Conservation (phyloP, 2,113 vertebrate species). For the Lanius ludovicianus region DNA sequence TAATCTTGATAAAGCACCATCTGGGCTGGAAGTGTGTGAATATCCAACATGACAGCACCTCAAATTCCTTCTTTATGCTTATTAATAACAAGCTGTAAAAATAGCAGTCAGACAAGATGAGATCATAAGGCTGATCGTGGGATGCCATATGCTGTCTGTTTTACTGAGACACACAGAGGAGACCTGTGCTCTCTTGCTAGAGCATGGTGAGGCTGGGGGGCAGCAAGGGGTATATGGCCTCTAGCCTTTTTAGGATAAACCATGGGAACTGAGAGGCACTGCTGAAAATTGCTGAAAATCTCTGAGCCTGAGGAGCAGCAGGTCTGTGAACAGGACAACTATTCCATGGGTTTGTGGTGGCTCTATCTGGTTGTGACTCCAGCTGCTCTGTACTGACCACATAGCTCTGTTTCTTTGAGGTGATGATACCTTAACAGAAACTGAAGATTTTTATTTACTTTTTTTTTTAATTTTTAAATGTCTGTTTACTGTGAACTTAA, state of each 20-base stretch:
- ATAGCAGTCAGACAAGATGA: conserved; percentile 69
- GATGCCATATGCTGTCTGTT: conserved; percentile 47
- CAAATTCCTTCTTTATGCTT: conserved; percentile 59
- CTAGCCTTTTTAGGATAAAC: background rate
- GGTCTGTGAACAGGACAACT: background rate
- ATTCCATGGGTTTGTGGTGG: background rate
- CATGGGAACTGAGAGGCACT: background rate
- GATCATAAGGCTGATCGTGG: conserved; percentile 51
- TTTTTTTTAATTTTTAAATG: fast-evolving
- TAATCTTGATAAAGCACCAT: conserved; percentile 41
- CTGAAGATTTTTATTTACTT: background rate
- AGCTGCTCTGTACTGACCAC: background rate
- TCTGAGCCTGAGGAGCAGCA: background rate
- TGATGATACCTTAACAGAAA: background rate
- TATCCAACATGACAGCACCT: conserved; percentile 33
- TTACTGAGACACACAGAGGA: background rate
- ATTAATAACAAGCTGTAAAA: conserved; percentile 75
- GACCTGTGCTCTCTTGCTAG: background rate
- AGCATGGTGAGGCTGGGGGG: background rate
- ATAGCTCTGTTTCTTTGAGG: background rate
- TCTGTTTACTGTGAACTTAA: background rate
- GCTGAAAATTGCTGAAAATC: background rate
- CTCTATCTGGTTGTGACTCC: background rate
- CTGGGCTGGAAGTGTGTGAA: conserved; percentile 46
- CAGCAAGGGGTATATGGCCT: background rate